A percentile compares a stretch with the other conserved stretches of the same genome.
phyloP scores from a whole-genome alignment of 2,113 vertebrate species.

The Myotis yumanensis region DNA sequence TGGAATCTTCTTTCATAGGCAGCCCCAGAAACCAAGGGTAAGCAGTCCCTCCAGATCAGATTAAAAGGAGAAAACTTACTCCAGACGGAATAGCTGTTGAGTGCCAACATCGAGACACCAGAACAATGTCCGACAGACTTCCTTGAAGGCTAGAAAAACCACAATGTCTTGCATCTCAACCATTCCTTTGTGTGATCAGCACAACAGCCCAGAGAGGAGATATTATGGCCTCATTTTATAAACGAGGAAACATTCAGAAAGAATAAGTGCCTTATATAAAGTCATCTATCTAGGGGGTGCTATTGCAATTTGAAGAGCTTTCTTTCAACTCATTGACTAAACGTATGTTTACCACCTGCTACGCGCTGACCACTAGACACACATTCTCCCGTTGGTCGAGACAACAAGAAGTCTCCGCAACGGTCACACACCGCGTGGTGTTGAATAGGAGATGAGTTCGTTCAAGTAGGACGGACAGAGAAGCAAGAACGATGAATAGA shows the following conservation, averaged over 20 bases:
- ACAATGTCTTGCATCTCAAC: neutral
- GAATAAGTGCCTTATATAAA: neutral
- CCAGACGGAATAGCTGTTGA: neutral
- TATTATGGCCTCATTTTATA: neutral
- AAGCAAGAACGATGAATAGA: accelerated
- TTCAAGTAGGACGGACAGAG: neutral
- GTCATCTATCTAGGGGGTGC: neutral
- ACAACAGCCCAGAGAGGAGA: neutral
- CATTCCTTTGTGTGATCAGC: neutral
- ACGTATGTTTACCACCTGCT: no score
- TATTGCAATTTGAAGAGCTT: neutral
- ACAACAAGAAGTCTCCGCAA: neutral
- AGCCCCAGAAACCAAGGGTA: neutral
- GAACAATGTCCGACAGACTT: neutral
- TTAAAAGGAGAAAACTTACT: neutral
- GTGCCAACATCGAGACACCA: neutral
- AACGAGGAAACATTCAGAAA: neutral
- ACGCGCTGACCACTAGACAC: neutral
- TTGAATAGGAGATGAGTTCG: neutral
- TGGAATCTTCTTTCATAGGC: neutral
- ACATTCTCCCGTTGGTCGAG: neutral
- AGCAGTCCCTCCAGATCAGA: neutral
- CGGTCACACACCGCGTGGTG: neutral
- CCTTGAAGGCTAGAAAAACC: neutral
- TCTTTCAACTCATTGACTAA: neutral